Conservation (phyloP, 2,888 invertebrate genomes). For the Tetragnatha montana region DNA sequence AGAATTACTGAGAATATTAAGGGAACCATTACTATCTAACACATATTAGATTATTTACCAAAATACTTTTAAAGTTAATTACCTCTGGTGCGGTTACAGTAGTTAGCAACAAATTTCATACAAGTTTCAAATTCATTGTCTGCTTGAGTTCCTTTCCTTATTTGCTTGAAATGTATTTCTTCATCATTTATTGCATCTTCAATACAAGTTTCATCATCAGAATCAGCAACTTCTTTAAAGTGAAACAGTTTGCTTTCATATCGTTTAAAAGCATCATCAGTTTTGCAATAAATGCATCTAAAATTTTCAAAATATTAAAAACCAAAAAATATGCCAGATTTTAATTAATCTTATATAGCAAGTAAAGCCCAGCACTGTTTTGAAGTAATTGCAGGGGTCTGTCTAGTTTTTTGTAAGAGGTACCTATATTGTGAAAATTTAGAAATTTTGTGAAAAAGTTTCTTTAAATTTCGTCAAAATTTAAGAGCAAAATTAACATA, state of each 20-base stretch:
- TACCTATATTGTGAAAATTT: no score
- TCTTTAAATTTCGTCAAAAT: no score
- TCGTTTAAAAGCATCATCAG: conserved; percentile 75
- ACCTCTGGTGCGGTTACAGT: conserved; percentile 68
- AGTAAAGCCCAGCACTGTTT: no score
- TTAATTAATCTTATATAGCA: no score
- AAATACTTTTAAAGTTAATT: neutral
- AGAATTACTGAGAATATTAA: no score
- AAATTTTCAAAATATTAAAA: conserved; percentile 20
- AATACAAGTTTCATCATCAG: conserved; percentile 8
- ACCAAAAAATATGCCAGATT: no score
- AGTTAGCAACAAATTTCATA: conserved; percentile 78
- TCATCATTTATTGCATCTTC: conserved; percentile 62
- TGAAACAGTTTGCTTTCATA: conserved; percentile 76
- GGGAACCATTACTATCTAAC: neutral
- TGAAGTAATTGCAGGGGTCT: no score
- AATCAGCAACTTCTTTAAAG: conserved; percentile 73
- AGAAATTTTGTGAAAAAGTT: no score
- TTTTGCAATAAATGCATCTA: conserved; percentile 76
- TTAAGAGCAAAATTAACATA: no score
- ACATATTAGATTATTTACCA: neutral
- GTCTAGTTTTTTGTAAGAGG: no score
- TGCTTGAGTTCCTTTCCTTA: conserved; percentile 81
- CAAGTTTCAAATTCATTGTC: conserved; percentile 80
- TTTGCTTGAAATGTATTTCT: conserved; percentile 73